Percentiles rank a stretch among this genome's conserved stretches.
Evolutionary conservation across 2,888 invertebrate species (phyloP).

Genomic region (Phrixothrix hirtus): DNA sequence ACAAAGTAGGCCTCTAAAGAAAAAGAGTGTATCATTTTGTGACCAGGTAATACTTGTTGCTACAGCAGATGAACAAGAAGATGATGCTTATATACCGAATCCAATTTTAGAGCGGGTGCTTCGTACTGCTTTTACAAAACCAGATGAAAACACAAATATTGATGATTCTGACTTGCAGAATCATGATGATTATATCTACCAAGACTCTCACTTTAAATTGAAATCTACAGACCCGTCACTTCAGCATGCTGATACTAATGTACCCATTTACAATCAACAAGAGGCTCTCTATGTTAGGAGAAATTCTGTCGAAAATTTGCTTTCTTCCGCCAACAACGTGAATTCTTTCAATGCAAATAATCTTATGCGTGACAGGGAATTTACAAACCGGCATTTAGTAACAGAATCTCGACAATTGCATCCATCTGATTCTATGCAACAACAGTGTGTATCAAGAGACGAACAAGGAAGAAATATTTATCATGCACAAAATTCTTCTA

Average conservation of each 20-base stretch:
- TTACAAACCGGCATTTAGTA: neutral
- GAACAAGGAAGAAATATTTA: neutral
- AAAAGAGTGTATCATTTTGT: slow-evolving; percentile 94
- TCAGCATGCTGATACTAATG: no score
- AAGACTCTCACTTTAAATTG: no score
- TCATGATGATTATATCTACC: neutral
- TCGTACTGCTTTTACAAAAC: slow-evolving; percentile 78
- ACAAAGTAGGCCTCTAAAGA: slow-evolving; percentile 65
- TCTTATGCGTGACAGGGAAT: no score
- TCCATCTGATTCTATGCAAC: slow-evolving; percentile 2
- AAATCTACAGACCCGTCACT: no score
- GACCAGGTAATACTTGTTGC: slow-evolving; percentile 92
- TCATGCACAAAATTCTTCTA: neutral
- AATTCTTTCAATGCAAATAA: no score
- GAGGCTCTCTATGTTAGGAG: slow-evolving; percentile 40
- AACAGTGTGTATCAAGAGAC: neutral
- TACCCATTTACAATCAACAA: slow-evolving; percentile 2
- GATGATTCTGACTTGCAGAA: neutral
- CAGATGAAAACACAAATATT: slow-evolving; percentile 53
- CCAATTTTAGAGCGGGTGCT: slow-evolving; percentile 86
- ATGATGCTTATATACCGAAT: slow-evolving; percentile 88
- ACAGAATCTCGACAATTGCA: neutral
- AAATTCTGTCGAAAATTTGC: slow-evolving; percentile 43
- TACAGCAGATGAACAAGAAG: slow-evolving; percentile 89
- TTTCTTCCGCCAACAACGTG: slow-evolving; percentile 14